Evolutionary conservation across 2,888 invertebrate species (phyloP), one percentile per base, ranked within the genome.

Genomic region (Syrphus vitripennis): DNA sequence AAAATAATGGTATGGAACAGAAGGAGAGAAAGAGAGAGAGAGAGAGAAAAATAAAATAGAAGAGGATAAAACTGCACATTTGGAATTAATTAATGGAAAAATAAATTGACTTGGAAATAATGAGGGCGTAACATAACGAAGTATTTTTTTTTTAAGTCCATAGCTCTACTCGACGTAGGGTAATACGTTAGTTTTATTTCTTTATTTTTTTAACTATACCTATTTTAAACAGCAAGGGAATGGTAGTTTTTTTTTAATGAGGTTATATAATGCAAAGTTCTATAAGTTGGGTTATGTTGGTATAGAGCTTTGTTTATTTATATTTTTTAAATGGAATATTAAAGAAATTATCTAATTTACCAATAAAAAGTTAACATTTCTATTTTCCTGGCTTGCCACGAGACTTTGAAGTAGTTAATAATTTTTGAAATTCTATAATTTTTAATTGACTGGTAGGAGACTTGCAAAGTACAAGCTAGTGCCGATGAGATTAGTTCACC

Each of bases 61-160:
- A 40, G 21, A 31, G 24, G 29, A 63, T 21, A 77, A 70, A 82
- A 77, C 65, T 86, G 82, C 77, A 86, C 77, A 86, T 86, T 78
- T 78, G 72, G 86, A 86, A 78, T 82, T 86, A 86, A 86, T 86
- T 81, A 86, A 82, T 86, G 81, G 76, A 53, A 76, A 81, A 84
- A 81, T 70, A 86, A 86, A 86, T 82, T 86, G 76, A 84, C 70
- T 81, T 63, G 63, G 77, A 82, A 86, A 82, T 86, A 86, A 86
- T 81, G 82, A 82, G 82, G 71, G 42, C 82, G 67, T 67, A 70
- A 55, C 63, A 57, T 42, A 61, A 78, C 59, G 50, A 69, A 61
- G n/a, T n/a, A n/a, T n/a, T n/a, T n/a, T n/a, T 19, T 42, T 26
- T 65, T 14, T 57, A 57, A 59, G 34, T 24, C 14, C 55, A 55